phyloP scores from a whole-genome alignment of 2,888 invertebrate genomes.

The Ecdyonurus torrentis region DNA sequence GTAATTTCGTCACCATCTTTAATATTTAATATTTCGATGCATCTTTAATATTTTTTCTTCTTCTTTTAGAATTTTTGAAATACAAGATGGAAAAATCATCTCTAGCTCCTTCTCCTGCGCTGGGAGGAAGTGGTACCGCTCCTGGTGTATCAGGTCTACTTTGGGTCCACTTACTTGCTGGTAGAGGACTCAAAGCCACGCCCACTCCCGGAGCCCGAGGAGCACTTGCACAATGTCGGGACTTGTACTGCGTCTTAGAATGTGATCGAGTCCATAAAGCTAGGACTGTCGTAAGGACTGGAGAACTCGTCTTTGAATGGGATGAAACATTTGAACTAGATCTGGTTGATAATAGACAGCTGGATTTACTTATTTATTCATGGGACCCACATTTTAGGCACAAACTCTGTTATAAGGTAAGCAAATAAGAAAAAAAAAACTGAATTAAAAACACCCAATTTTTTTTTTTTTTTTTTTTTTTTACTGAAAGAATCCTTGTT shows the following conservation, averaged over 20 bases:
- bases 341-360: constrained; percentile 80
- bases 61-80: constrained; percentile 64
- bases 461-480: no score
- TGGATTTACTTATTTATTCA: constrained; percentile 92
- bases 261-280: constrained; percentile 95
- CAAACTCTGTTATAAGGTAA: constrained; percentile 72
- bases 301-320: constrained; percentile 96
- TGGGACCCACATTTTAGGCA: constrained; percentile 99
- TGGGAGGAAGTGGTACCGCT: constrained; percentile 17
- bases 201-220: constrained; percentile 46
- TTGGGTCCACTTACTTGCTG: constrained; percentile 79
- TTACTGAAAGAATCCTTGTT: no score
- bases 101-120: constrained; percentile 30
- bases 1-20: no score
- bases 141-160: constrained; percentile 66
- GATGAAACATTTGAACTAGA: constrained; percentile 98
- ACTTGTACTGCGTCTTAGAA: constrained; percentile 94
- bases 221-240: constrained; percentile 23
- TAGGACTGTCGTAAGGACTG: constrained; percentile 86
- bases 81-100: constrained; percentile 71
- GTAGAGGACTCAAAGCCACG: constrained; percentile 64
- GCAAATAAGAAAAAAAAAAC: constrained; percentile 1
- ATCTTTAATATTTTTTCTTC: no score
- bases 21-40: no score
- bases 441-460: not conserved